Conservation (phyloP, 2,888 invertebrate genomes). For the Thera obeliscata region DNA sequence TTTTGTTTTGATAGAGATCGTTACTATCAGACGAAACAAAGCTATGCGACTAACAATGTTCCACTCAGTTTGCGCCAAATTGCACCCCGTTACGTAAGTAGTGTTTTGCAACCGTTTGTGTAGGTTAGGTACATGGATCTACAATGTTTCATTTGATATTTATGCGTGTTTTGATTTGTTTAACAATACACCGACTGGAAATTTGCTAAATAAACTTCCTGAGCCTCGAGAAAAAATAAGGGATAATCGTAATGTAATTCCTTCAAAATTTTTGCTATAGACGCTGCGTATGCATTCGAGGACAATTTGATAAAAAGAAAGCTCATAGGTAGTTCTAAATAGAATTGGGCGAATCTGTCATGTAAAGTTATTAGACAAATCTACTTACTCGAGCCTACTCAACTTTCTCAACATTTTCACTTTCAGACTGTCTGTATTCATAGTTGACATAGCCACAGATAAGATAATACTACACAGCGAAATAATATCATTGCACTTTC, state of each 20-base stretch:
- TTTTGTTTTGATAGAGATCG: constrained; percentile 26
- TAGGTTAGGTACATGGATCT: constrained; percentile 8
- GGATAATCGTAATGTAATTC: background rate
- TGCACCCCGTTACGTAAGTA: constrained; percentile 22
- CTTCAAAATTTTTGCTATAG: background rate
- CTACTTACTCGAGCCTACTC: too few species aligned
- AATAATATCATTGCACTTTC: too few species aligned
- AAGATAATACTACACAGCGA: too few species aligned
- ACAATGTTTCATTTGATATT: background rate
- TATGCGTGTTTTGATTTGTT: background rate
- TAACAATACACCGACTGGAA: background rate
- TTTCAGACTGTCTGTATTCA: too few species aligned
- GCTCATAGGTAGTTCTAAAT: too few species aligned
- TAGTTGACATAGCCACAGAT: too few species aligned
- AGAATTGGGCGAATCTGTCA: too few species aligned
- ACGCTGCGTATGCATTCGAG: too few species aligned
- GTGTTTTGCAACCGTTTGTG: constrained; percentile 11
- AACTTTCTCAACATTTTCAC: too few species aligned
- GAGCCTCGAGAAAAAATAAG: background rate
- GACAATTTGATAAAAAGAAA: too few species aligned
- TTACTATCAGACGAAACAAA: constrained; percentile 23
- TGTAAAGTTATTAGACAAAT: too few species aligned
- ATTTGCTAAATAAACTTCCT: background rate
- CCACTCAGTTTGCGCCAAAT: constrained; percentile 41
- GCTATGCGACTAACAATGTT: constrained; percentile 28